Base-by-base conservation (phyloP, 2,888 invertebrate species). In the Microctonus aethiopoides region DNA sequence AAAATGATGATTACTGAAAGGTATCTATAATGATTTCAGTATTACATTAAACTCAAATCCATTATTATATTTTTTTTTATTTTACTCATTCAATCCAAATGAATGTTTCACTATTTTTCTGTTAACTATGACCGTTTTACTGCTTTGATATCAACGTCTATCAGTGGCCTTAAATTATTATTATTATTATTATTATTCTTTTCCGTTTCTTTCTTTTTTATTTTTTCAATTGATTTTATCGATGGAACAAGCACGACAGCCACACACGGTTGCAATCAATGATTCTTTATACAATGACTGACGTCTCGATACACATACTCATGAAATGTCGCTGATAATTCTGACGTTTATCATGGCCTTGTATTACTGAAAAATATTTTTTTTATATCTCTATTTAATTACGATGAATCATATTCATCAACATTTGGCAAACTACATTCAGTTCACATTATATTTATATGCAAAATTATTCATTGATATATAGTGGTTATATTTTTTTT, bases 281-380 rank as follows among this genome's bases (percentile, higher is more conserved):
- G 54, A 52, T 36, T 13, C 10, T 34, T 36, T n/a, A n/a, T 20
- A 29, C 26, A n/a, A n/a, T 56, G 56, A 56, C 56, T 65, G 65
- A 56, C 65, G 41, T 57, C 41, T 65, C 16, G 26, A 56, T 65
- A 36, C n/a, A 29, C 5, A 46, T 57, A 22, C 32, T 56, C 65
- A 56, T 56, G 39, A 39, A 63, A 63, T 63, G 32, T n/a, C 6
- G 39, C 54, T 65, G 65, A 65, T 57, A 34, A 29, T 57, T 57
- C 57, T 57, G 57, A 34, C 34, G 57, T 57, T 57, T 16, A 32
- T 34, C 32, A 34, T 57, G 34, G 34, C 57, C 57, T 57, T 57
- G 57, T 32, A 16, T 57, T 2, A 6, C 13, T 34, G 56, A 46
- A 56, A 34, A 57, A 16, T 57, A 13, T 57, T 36, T 20, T 5